A percentile compares a stretch with the other conserved stretches of the same genome.
phyloP scores from a whole-genome alignment of 2,113 vertebrate genomes.

The Narcine bancroftii region DNA sequence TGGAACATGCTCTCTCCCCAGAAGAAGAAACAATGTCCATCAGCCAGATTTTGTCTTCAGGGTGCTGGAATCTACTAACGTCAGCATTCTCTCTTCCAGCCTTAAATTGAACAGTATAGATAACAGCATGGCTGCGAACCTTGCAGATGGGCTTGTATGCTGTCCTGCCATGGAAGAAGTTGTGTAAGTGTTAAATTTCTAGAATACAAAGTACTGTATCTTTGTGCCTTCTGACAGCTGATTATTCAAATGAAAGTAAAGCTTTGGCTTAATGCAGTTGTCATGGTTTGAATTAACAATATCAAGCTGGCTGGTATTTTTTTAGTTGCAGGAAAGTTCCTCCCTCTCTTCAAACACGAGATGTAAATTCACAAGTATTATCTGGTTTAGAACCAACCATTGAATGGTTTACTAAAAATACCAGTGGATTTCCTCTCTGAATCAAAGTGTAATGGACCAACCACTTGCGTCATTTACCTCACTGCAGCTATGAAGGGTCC shows the following conservation, averaged over 20 bases:
- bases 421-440: background rate
- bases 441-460: background rate
- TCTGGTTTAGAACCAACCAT: background rate
- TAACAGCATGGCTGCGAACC: slow-evolving; percentile 44
- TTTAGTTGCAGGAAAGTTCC: background rate
- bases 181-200: slow-evolving; percentile 49
- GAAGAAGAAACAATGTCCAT: too few relatives aligned
- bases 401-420: background rate
- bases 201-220: background rate
- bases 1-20: background rate
- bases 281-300: background rate
- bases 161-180: slow-evolving; percentile 57
- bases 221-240: background rate
- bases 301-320: background rate
- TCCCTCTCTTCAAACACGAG: background rate
- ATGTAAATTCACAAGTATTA: background rate
- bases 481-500: background rate
- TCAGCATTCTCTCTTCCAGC: slow-evolving; percentile 43
- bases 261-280: background rate
- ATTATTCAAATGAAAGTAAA: background rate
- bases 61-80: background rate
- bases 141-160: slow-evolving; percentile 38
- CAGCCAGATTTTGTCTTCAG: background rate
- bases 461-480: background rate
- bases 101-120: slow-evolving; percentile 51